Conservation (phyloP, 2,113 vertebrate species). For the Atractosteus spatula region DNA sequence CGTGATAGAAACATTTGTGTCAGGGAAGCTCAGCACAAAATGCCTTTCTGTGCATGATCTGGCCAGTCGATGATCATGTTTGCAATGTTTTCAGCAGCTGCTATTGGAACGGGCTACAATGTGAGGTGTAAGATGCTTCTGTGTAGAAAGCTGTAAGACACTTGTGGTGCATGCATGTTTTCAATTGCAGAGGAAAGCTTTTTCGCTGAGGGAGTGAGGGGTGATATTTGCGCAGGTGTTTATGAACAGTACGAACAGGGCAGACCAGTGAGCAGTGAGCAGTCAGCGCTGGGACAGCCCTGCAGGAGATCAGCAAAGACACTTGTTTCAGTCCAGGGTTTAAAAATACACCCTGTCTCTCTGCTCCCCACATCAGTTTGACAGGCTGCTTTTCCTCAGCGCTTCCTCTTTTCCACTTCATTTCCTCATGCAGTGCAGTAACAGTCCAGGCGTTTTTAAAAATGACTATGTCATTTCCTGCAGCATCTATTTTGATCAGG, state of each 20-base stretch:
- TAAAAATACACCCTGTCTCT: not conserved
- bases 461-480: constrained; percentile 8
- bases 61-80: too few relatives aligned
- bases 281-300: too few relatives aligned
- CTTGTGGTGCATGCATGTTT: too few relatives aligned
- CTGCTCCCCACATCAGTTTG: not conserved
- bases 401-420: not conserved
- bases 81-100: too few relatives aligned
- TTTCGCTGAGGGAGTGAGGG: too few relatives aligned
- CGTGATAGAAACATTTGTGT: too few relatives aligned
- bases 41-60: too few relatives aligned
- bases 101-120: constrained; percentile 23
- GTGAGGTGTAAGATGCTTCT: constrained; percentile 1
- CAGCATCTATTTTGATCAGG: not conserved
- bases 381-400: not conserved
- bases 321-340: not conserved
- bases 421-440: not conserved
- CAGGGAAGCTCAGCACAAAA: too few relatives aligned
- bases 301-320: too few relatives aligned
- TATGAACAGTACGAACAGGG: too few relatives aligned
- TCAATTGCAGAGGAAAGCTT: too few relatives aligned
- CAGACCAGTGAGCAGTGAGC: not conserved
- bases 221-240: too few relatives aligned
- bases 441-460: not conserved
- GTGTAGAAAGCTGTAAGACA: not conserved